Evolutionary conservation across 2,888 invertebrate species (phyloP), one percentile per base, ranked within the genome.

Genomic region (Spialia ferax): DNA sequence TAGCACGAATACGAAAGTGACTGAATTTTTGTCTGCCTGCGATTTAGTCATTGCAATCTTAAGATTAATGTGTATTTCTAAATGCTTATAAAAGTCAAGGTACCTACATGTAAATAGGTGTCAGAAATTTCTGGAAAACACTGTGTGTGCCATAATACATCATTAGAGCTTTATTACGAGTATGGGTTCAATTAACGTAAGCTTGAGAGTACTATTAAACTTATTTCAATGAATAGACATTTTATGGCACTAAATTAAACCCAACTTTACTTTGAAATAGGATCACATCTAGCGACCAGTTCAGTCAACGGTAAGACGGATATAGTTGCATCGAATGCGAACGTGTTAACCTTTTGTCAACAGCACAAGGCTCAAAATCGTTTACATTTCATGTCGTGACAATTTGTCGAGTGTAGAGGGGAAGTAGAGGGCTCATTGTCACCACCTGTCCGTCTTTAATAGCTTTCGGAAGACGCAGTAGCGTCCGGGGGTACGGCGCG

Each of bases 361-460:
- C 13, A 6, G 18, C 10, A 3, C 10, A 64, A 50, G 50, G 15
- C 22, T 35, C 3, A 65, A 35, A 22, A 20, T 65, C 59, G 23
- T 7, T 6, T 65, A 26, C n/a, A 52, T 18, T 5, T 11, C 1
- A 13, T 22, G n/a, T 23, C 23, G 20, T 18, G 18, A 56, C 48
- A 50, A 29, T 64, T n/a, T 50, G 29, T 20, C 11, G 29, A 45
- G 56, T 35, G 35, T 45, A 54, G 38, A 88, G 86, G 91, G 91
- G 89, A 89, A 89, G 87, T 85, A 82, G 85, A n/a, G 86, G 81
- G 78, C 81, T 88, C 85, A 83, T 86, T 88, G 89, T 89, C 90
- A 88, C 88, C 92, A 92, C 92, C 92, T 93, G 91, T 89, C 89
- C 75, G 71, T 79, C 76, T 77, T 85, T 90, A 90, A 91, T 89